Conservation (phyloP, 2,797 vertebrate genomes). For the Sebastolobus alascanus region DNA sequence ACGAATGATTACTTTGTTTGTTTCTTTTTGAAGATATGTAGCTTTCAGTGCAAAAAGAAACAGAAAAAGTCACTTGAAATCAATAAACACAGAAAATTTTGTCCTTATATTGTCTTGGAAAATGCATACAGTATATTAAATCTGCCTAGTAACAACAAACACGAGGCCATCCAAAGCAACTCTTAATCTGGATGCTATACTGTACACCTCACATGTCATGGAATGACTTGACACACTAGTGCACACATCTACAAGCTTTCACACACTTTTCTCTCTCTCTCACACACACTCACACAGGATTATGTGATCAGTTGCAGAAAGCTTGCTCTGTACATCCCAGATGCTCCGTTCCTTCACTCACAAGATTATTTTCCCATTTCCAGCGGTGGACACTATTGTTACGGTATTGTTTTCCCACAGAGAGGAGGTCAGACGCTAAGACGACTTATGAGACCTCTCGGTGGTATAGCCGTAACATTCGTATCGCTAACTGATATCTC, state of each 20-base stretch:
- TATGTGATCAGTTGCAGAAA: background rate
- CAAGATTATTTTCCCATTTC: conserved; percentile 35
- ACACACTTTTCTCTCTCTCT: background rate
- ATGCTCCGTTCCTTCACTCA: conserved; percentile 35
- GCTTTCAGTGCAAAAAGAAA: background rate
- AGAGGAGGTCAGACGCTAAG: conserved; percentile 73
- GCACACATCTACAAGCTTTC: conserved; percentile 5
- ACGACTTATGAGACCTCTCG: conserved; percentile 66
- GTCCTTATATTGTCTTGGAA: background rate
- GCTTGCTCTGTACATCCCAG: conserved; percentile 28
- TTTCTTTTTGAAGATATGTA: background rate
- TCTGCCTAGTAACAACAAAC: background rate
- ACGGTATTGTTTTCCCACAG: conserved; percentile 66
- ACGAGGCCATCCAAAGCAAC: background rate
- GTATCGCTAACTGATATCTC: conserved; percentile 52
- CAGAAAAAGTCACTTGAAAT: background rate
- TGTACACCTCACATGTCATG: background rate
- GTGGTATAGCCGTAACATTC: conserved; percentile 62
- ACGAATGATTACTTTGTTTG: background rate
- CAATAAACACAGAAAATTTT: background rate
- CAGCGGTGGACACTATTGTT: conserved; percentile 55
- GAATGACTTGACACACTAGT: background rate
- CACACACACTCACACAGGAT: conserved; percentile 7
- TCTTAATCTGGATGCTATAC: background rate
- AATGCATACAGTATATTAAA: background rate